Evolutionary conservation across 2,797 vertebrate species (phyloP).

Genomic region (Chrysocyon brachyurus): DNA sequence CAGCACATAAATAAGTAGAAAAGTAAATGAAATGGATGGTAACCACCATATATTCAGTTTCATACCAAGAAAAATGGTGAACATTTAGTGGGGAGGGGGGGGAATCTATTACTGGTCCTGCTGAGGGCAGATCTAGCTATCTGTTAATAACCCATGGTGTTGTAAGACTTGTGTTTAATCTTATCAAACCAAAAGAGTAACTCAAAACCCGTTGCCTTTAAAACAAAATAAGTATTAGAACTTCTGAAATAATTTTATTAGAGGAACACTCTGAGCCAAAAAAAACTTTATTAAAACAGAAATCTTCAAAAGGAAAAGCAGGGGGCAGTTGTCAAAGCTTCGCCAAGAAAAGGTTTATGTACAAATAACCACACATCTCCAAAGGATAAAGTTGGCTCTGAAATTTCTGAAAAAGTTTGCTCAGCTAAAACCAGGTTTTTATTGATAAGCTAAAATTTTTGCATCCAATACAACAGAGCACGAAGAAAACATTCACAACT

Average conservation of each 20-base stretch:
- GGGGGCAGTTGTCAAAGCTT: neutral
- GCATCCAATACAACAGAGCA: conserved; percentile 45
- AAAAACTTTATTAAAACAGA: conserved; percentile 50
- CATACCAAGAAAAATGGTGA: neutral
- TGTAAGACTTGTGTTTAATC: neutral
- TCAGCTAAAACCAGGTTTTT: conserved; percentile 33
- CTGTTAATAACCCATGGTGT: neutral
- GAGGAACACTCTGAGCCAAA: conserved; percentile 35
- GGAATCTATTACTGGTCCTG: neutral
- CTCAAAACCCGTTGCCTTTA: conserved; percentile 28
- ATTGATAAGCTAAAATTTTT: conserved; percentile 49
- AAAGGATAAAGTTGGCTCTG: neutral
- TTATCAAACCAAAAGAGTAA: conserved; percentile 47
- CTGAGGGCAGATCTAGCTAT: neutral
- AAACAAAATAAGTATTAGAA: conserved; percentile 42
- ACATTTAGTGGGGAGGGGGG: neutral
- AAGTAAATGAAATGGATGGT: neutral
- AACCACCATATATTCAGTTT: conserved; percentile 42
- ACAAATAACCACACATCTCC: neutral
- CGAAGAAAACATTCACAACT: neutral
- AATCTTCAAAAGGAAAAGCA: conserved; percentile 39
- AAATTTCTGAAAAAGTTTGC: conserved; percentile 26
- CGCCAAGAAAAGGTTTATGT: neutral
- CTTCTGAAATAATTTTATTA: conserved; percentile 40
- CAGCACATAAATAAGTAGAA: neutral